Base-by-base conservation (phyloP, 30 jellyfish, hydroid and myxozoan genomes). In the Chironex yamaguchii region DNA sequence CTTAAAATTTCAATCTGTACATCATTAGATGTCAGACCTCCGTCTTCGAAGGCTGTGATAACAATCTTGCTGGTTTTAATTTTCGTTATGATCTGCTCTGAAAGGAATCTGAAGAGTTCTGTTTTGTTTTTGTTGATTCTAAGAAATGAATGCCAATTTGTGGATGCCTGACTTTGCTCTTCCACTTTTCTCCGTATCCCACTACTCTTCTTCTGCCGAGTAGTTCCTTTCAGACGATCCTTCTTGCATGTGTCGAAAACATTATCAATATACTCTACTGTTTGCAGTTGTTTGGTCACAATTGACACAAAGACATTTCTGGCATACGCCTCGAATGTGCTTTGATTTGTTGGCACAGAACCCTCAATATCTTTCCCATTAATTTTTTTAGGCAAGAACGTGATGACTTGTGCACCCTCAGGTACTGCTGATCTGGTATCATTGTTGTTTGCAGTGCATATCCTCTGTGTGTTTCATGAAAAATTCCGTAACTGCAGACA, bases 171-270 rank as follows among this genome's bases (percentile, higher is more conserved):
- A 4, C 29, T 50, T 33, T 32, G 2, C 54, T 54, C 24, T 29
- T 62, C 52, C 6, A 36, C 82, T 50, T 63, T 22, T 24, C 87
- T 49, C 52, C 82, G 50, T 52, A 63, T 26, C 0, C 81, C 82
- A 14, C 29, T 76, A 31, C 89, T 66, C 22, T 71, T 54, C 69
- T 79, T 79, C 90, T 79, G 76, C 26, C 90, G 49, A 54, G 83
- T 79, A 74, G 62, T 81, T 36, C 90, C 81, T 63, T 79, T 79
- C 62, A 79, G 80, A 74, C 83, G 62, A 20, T 79, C 90, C 63
- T 12, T 63, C 63, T 31, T 54, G 81, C 63, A 62, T 32, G 49
- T 62, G 70, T 79, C 90, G 69, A 67, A 79, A 50, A 58, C 90
- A 36, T 54, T 36, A 79, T 79, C 90, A 53, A 78, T 58, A 3